phyloP scores from a whole-genome alignment of 2,888 invertebrate species.

The Phaonia tiefii region DNA sequence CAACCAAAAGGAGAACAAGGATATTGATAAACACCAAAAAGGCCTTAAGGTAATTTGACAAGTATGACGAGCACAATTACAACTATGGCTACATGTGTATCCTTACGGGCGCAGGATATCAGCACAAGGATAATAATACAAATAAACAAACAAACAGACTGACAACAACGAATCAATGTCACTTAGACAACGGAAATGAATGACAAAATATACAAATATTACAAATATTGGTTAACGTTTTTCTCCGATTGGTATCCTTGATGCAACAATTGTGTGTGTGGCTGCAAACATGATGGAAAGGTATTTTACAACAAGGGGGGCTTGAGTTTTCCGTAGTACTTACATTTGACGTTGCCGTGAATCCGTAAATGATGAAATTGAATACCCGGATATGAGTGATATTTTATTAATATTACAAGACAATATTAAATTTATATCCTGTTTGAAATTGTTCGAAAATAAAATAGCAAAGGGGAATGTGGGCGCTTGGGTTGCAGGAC shows the following conservation, averaged over 20 bases:
- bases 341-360: not conserved
- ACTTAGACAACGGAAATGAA: constrained; percentile 65
- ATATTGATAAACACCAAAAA: constrained; percentile 43
- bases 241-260: not conserved
- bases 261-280: too few relatives aligned
- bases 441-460: not conserved
- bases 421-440: constrained; percentile 58
- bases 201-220: constrained; percentile 59
- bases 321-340: constrained; percentile 47
- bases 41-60: constrained; percentile 64
- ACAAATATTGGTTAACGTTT: constrained; percentile 65
- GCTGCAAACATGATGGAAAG: constrained; percentile 9
- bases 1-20: constrained; percentile 39
- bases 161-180: constrained; percentile 63
- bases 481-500: not conserved
- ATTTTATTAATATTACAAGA: constrained; percentile 59
- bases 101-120: constrained; percentile 45
- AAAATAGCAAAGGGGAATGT: not conserved
- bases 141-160: constrained; percentile 21
- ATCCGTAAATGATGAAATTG: constrained; percentile 22
- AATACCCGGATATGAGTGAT: constrained; percentile 32
- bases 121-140: constrained; percentile 43
- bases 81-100: constrained; percentile 41
- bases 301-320: constrained; percentile 39
- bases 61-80: constrained; percentile 23